Evolutionary conservation across 1,140 invertebrate genomes (phyloP).

Genomic region (Pararge aegeria): DNA sequence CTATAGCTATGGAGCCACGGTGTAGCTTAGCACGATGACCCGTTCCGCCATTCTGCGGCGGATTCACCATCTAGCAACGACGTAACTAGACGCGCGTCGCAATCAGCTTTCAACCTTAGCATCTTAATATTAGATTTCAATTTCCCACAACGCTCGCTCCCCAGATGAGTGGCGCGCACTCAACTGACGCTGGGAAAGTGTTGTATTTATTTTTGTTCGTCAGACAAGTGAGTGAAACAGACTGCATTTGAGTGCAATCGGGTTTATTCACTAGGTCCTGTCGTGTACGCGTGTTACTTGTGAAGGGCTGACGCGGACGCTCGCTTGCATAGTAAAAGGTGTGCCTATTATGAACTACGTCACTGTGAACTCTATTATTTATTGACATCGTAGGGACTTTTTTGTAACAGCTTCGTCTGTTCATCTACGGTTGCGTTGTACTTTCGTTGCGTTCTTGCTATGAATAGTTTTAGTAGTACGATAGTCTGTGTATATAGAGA

Average conservation of each 20-base stretch:
- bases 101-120: conserved; percentile 23
- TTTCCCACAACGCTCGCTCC: conserved; percentile 3
- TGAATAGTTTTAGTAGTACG: no score
- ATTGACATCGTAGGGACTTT: background rate
- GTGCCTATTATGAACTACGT: background rate
- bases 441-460: no score
- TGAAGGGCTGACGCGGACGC: background rate
- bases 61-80: conserved; percentile 38
- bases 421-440: background rate
- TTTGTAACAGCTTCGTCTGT: background rate
- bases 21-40: conserved; percentile 62
- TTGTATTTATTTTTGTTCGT: conserved; percentile 42
- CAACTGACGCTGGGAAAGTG: conserved; percentile 31
- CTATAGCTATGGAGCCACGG: conserved; percentile 34
- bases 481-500: no score
- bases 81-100: conserved; percentile 15
- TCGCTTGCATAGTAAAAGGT: background rate
- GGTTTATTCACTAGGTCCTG: conserved; percentile 21
- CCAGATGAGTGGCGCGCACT: conserved; percentile 13
- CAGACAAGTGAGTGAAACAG: conserved; percentile 43
- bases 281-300: background rate
- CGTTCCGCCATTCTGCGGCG: conserved; percentile 59
- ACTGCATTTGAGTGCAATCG: conserved; percentile 16
- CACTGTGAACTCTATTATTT: background rate
- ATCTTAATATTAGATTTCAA: conserved; percentile 26